Evolutionary conservation across 2,113 vertebrate genomes (phyloP).

Genomic region (Perca schrenkii): DNA sequence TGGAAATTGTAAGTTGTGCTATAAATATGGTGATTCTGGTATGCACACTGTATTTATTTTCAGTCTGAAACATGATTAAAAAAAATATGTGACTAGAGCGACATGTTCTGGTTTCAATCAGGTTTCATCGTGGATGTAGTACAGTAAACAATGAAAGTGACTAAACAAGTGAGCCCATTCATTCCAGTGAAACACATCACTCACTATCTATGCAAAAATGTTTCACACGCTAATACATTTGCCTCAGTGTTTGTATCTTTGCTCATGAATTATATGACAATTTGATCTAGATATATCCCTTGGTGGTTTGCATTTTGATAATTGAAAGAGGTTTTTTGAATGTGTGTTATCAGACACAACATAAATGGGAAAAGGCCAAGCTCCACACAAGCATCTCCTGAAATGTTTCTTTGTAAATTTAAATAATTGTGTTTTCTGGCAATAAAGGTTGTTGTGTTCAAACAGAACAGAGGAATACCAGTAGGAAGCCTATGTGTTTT

Average conservation of each 20-base stretch:
- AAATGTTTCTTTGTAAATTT: not conserved
- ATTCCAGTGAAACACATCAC: not conserved
- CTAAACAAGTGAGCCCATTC: not conserved
- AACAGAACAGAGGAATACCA: not conserved
- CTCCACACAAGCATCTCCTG: not conserved
- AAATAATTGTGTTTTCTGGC: not conserved
- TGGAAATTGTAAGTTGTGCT: not conserved
- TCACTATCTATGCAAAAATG: not conserved
- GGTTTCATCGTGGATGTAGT: not conserved
- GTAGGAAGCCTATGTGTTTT: not conserved
- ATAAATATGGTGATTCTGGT: not conserved
- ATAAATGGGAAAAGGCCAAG: not conserved
- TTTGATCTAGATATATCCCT: not conserved
- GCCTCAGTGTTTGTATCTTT: not conserved
- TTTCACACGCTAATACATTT: not conserved
- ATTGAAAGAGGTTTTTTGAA: too few relatives aligned
- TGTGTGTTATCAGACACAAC: not conserved
- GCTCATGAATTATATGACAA: too few relatives aligned
- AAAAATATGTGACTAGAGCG: not conserved
- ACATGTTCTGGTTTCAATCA: not conserved
- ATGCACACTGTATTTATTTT: not conserved
- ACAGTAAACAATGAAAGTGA: not conserved
- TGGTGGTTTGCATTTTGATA: not conserved
- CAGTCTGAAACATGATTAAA: too few relatives aligned
- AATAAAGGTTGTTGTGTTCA: not conserved